Evolutionary conservation across 2,797 vertebrate species (phyloP), one percentile per base, ranked within the genome.

Genomic region (Spinus olivaceus): DNA sequence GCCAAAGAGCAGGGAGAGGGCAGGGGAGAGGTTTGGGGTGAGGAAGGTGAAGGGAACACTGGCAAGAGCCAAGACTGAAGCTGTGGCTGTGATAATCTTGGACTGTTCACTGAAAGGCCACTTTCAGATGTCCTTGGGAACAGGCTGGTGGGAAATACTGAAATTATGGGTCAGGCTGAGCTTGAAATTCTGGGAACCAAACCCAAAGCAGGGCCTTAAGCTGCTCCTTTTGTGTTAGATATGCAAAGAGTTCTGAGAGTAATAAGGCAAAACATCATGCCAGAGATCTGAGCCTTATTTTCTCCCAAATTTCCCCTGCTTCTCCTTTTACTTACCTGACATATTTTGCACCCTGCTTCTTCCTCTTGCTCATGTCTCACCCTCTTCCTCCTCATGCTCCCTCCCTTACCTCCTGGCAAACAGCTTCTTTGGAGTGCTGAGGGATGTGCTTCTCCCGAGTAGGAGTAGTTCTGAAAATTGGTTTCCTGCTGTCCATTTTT

Each of bases 401-500:
- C 60, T 92, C 64, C 24, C 50, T 81, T 83, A 42, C 41, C 56
- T 90, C 71, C 46, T 86, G 65, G 57, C 69, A 33, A 60, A 30
- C 41, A 63, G 17, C 44, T 59, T 61, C n/a, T 66, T 11, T 33
- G 19, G 61, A 67, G 57, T 4, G 3, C 92, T 76, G 85, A 91
- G 79, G 50, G 84, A 91, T 85, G 72, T 63, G 65, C 69, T 93
- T 59, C 86, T 90, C 73, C 30, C 0, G 24, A 86, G 92, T 74
- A 91, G 93, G 81, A 85, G 80, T 51, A 83, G 83, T 81, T 77
- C 88, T 86, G 72, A 82, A 95, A 78, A 95, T 95, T 91, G 64
- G 19, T 90, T 95, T 95, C 86, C 69, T 74, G 61, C 41, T 91
- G 65, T 74, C 88, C 88, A 81, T 96, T 96, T 96, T 93, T 93